Evolutionary conservation across 2,797 vertebrate species (phyloP), one percentile per base, ranked within the genome.

Genomic region (Microhierax caerulescens): DNA sequence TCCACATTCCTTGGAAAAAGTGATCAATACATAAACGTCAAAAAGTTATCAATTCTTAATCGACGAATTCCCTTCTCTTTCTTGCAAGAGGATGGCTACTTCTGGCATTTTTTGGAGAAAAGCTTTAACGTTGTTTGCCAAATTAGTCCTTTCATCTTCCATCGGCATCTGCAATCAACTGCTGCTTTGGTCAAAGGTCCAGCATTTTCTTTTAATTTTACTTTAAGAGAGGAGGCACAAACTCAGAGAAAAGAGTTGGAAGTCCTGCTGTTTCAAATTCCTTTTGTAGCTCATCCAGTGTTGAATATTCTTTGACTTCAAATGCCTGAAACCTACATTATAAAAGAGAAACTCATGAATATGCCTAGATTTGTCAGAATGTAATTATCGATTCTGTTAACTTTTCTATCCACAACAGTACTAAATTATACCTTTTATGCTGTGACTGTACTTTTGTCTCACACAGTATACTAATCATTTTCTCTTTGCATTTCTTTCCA

Each of bases 401-500:
- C 95, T 97, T 96, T 96, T 97, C 96, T 95, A 94, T 95, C 94
- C 95, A 96, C 94, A 97, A 92, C 87, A 91, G 79, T 85, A 95
- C 79, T 95, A 97, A 97, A 97, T 98, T 98, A 97, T 98, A 98
- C 98, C 98, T 98, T 97, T 95, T 95, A 74, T 98, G 97, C 91
- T 97, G 97, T 43, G 92, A 67, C 94, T 97, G 97, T 92, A 97
- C 95, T 97, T 97, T 97, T 87, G 96, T 91, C 96, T 99, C 98
- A 74, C 94, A 98, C 14, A 99, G 98, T 72, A 99, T 97, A 86
- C 98, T 98, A 95, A 99, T 98, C 99, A 99, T 99, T 97, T 98
- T 99, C 98, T 99, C 99, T 97, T 98, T 99, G 98, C 99, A 99
- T 95, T 98, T 99, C 97, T 98, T 99, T 96, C 99, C 98, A 43